Evolutionary conservation across 2,797 vertebrate species (phyloP), one percentile per base, ranked within the genome.

Genomic region (Gadopsis marmoratus): DNA sequence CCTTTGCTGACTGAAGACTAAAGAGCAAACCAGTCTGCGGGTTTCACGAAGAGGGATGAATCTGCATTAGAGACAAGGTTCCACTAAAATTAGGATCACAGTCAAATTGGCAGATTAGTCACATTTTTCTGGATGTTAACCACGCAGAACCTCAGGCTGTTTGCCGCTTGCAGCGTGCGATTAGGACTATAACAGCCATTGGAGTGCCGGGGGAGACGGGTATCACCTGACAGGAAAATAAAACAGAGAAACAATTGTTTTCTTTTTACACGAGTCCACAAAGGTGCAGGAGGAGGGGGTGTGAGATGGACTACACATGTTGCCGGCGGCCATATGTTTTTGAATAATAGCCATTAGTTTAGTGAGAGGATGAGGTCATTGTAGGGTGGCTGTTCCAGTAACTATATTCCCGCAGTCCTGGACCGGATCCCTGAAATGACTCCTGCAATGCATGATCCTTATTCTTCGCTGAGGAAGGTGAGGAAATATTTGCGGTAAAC

Each of bases 361-460:
- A n/a, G n/a, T 94, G 91, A 93, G 74, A 91, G 90, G 87, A 80
- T 94, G 93, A 94, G 92, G 91, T 94, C 92, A 94, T 75, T 67
- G 75, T 69, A 85, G 69, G 81, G 83, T 88, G 87, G 83, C 85
- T 87, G 80, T 94, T 94, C 91, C 92, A 91, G 90, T 93, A 94
- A 93, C 88, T 85, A 89, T 91, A 91, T 90, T 91, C 87, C 77
- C 84, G 64, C 51, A 76, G 66, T 78, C 62, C 74, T 91, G 91
- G 92, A 92, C 79, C 35, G 0, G 69, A 83, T 86, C 87, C 89
- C 82, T 82, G 71, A 78, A 72, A 80, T 76, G 80, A 88, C 84
- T 90, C 83, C 78, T 85, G 79, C 85, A 65, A 69, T 69, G 73
- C 74, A 65, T 33, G 59, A 62, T 71, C 82, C 43, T 16, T 65